Evolutionary conservation across 2,797 vertebrate species (phyloP).

Genomic region (Sebastes nivosus): DNA sequence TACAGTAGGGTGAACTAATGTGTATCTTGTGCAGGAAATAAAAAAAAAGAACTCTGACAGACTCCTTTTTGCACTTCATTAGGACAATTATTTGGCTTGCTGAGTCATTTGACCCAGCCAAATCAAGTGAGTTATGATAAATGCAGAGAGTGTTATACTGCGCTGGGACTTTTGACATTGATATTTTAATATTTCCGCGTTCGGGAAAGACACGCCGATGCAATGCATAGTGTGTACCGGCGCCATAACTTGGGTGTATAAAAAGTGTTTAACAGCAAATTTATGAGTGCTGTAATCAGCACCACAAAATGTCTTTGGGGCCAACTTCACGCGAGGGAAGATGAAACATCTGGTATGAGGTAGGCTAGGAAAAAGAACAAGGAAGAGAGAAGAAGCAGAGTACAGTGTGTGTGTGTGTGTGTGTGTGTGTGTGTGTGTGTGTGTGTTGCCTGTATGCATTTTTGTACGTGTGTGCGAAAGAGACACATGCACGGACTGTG

Average conservation of each 20-base stretch:
- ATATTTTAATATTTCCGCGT: conserved; percentile 5
- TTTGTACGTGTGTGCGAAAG: conserved; percentile 1
- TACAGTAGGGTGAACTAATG: conserved; percentile 60
- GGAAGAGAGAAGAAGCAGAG: conserved; percentile 9
- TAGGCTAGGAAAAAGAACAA: conserved; percentile 42
- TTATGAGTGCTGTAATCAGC: conserved; percentile 70
- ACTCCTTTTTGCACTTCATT: conserved; percentile 76
- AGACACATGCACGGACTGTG: background rate
- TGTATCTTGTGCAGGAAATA: conserved; percentile 26
- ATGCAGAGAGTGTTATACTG: conserved; percentile 39
- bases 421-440: background rate
- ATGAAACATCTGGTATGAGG: conserved; percentile 72
- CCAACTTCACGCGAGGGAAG: conserved; percentile 50
- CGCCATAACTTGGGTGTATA: conserved; percentile 25
- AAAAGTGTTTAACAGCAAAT: conserved; percentile 66
- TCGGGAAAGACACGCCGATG: background rate
- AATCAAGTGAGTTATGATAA: conserved; percentile 65
- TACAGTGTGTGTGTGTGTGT: background rate
- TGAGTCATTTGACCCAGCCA: conserved; percentile 70
- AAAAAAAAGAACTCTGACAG: conserved; percentile 54
- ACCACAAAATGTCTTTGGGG: conserved; percentile 60
- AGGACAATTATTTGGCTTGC: conserved; percentile 76
- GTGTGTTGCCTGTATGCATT: background rate
- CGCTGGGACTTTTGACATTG: conserved; percentile 32
- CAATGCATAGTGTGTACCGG: conserved; percentile 10